phyloP scores from a whole-genome alignment of 2,113 vertebrate species.

The Puffinus mauretanicus region DNA sequence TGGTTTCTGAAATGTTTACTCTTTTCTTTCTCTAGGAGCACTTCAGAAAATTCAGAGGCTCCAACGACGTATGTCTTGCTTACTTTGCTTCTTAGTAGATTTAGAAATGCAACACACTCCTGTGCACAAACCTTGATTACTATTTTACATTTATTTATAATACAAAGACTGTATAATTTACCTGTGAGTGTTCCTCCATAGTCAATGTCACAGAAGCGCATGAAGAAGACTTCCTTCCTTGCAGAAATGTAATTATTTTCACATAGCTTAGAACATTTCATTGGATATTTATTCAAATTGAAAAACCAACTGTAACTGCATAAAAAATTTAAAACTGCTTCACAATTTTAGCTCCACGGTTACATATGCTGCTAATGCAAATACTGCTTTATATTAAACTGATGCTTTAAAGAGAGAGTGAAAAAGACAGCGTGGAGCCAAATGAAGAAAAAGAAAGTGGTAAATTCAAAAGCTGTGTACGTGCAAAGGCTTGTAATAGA shows the following conservation, averaged over 20 bases:
- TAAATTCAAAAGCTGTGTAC: background rate
- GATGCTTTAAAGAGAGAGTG: background rate
- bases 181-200: background rate
- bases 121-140: background rate
- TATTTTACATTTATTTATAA: background rate
- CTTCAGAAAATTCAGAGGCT: constrained; percentile 16
- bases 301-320: background rate
- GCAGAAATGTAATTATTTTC: background rate
- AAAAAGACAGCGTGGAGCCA: background rate
- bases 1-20: background rate
- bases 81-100: background rate
- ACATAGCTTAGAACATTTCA: background rate
- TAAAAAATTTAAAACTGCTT: background rate
- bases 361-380: background rate
- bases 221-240: background rate
- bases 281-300: background rate
- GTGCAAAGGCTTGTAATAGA: background rate
- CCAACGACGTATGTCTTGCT: background rate
- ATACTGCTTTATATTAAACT: background rate
- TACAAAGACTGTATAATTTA: background rate
- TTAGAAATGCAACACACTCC: background rate
- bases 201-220: background rate
- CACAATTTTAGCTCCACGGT: background rate
- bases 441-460: background rate
- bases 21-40: constrained; percentile 16